These are phyloP conservation scores for Idaea dimidiata DNA, from an alignment of 2,888 invertebrate species.

Conservation along the genomic window DNA sequence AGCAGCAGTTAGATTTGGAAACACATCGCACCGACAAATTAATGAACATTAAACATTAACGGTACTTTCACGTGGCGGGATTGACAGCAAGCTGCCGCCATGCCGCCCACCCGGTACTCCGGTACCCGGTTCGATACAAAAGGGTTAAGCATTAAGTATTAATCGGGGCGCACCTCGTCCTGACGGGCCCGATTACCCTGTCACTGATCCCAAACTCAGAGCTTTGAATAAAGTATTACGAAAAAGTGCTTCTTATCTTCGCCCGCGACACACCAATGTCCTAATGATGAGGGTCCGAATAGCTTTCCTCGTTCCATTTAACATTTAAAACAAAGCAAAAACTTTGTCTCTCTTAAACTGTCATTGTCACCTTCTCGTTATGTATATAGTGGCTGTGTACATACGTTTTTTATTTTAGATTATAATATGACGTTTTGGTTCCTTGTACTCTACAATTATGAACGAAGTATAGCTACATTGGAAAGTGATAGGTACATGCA, in stretches of 20 bases:
- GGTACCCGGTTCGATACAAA: conserved; percentile 59
- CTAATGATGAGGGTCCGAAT: conserved; percentile 69
- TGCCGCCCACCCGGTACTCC: too few species aligned
- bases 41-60: conserved; percentile 75
- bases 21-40: conserved; percentile 62
- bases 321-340: conserved; percentile 30
- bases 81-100: conserved; percentile 70
- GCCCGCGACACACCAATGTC: conserved; percentile 45
- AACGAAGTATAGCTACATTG: too few species aligned
- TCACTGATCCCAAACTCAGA: conserved; percentile 71
- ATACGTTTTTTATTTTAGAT: too few species aligned
- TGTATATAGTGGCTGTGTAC: too few species aligned
- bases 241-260: conserved; percentile 78
- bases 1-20: conserved; percentile 6
- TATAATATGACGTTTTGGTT: too few species aligned
- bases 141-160: conserved; percentile 77
- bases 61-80: conserved; percentile 54
- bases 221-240: conserved; percentile 77
- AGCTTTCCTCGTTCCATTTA: conserved; percentile 25
- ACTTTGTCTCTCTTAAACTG: conserved; percentile 25
- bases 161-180: conserved; percentile 64
- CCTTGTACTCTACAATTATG: too few species aligned
- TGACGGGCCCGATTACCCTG: conserved; percentile 75
- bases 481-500: conserved; percentile 16
- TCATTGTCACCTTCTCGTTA: conserved; percentile 17